Evolutionary conservation across 2,888 invertebrate genomes (phyloP).

Genomic region (Sesia apiformis): DNA sequence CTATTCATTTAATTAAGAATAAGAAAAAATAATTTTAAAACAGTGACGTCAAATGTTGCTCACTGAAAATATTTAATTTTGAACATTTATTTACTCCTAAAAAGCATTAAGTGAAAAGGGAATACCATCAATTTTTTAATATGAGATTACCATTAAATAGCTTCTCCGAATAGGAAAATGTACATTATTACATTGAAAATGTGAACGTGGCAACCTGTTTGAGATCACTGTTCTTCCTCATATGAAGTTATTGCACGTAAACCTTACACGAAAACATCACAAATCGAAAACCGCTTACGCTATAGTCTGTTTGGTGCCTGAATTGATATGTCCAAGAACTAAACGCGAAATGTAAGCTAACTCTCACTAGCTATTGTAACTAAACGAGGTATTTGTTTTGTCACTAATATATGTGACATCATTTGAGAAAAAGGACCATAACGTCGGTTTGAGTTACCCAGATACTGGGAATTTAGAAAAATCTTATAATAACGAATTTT

Average conservation of each 20-base stretch:
- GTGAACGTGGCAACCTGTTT: conserved; percentile 33
- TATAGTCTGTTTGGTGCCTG: conserved; percentile 71
- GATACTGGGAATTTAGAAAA: too few species aligned
- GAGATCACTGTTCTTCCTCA: conserved; percentile 35
- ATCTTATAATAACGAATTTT: too few species aligned
- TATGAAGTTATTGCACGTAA: conserved; percentile 36
- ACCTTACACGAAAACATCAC: conserved; percentile 42
- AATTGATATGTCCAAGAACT: conserved; percentile 71
- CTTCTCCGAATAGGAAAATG: conserved; percentile 33
- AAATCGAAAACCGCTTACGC: conserved; percentile 58
- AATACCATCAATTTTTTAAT: conserved; percentile 28
- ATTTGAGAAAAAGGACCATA: too few species aligned
- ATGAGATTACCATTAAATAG: conserved; percentile 26
- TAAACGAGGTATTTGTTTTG: conserved; percentile 71
- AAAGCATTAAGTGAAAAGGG: conserved; percentile 44
- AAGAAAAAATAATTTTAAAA: conserved; percentile 26
- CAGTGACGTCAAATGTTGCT: conserved; percentile 46
- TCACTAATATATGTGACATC: conserved; percentile 27
- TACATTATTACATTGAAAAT: conserved; percentile 28
- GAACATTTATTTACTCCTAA: conserved; percentile 42
- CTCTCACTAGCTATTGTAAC: conserved; percentile 64
- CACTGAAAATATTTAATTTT: conserved; percentile 39
- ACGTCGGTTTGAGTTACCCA: too few species aligned
- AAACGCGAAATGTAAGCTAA: conserved; percentile 64
- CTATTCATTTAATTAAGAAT: conserved; percentile 17